A percentile compares a stretch with the other conserved stretches of the same genome.
These are phyloP conservation scores for Naso thynnoides DNA, from an alignment of 2,797 vertebrate genomes.

Conservation along the genomic window DNA sequence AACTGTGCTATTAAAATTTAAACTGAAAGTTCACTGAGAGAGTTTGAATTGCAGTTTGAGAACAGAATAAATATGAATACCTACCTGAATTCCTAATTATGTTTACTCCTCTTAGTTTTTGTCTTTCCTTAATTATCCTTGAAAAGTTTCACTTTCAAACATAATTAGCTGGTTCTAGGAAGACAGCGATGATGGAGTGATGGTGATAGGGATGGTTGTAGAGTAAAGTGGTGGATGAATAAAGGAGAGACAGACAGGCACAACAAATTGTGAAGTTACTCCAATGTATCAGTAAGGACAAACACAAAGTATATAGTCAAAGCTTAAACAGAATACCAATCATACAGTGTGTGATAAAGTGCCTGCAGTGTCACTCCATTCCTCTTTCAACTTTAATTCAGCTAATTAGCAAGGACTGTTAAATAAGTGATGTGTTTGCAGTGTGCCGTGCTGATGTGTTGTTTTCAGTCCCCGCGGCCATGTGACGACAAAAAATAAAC, in stretches of 20 bases:
- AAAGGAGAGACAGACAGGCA: neutral
- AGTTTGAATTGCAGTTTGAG: neutral
- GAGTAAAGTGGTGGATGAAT: slow-evolving; percentile 2
- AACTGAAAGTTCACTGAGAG: too few relatives aligned
- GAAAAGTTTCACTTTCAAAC: neutral
- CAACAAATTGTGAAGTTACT: slow-evolving; percentile 15
- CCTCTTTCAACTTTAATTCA: slow-evolving; percentile 64
- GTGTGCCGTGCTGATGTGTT: slow-evolving; percentile 63
- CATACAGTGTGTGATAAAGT: slow-evolving; percentile 63
- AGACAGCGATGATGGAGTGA: neutral
- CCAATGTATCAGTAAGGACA: slow-evolving; percentile 36
- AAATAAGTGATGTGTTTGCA: slow-evolving; percentile 75
- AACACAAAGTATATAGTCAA: slow-evolving; percentile 28
- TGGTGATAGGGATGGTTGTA: too few relatives aligned
- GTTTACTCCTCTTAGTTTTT: neutral
- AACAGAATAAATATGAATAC: neutral
- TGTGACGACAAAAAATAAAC: slow-evolving; percentile 63
- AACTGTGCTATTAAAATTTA: too few relatives aligned
- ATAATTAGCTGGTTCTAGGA: neutral
- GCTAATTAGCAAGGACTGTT: slow-evolving; percentile 72
- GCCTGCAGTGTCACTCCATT: slow-evolving; percentile 50
- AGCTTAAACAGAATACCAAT: slow-evolving; percentile 54
- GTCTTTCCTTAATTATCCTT: neutral
- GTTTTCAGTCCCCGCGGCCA: slow-evolving; percentile 60
- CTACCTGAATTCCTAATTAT: neutral